Evolutionary conservation across 2,797 vertebrate species (phyloP), one percentile per base, ranked within the genome.

Genomic region (Eupleurogrammus muticus): DNA sequence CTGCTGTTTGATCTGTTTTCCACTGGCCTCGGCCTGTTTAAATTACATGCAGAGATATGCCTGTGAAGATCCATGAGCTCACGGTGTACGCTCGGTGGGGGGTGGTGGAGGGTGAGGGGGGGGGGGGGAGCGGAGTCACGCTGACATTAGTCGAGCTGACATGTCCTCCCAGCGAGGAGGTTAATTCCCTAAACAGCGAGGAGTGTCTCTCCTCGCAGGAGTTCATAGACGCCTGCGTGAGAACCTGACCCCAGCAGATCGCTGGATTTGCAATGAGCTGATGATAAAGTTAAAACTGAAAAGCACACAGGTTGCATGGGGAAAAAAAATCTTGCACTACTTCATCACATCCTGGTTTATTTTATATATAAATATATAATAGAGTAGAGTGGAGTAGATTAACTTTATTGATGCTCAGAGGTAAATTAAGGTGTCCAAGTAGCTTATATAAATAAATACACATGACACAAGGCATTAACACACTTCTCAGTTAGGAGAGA

Each of bases 171-270:
- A 82, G 85, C 80, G 16, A 72, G 76, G 85, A 90, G 85, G 89
- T 87, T 88, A 87, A 90, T 91, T 91, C 90, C 86, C 88, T 89
- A 87, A 92, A 90, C 83, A 73, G 77, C 75, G 72, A 83, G 83
- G 66, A 83, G 85, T 35, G 61, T 77, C 66, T 82, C 69, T 52
- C 57, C 69, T 88, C 83, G 2, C 59, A 13, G 19, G 57, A 74
- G 85, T 84, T 85, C 80, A 73, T 70, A 32, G 78, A 1, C 40
- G 79, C 67, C 64, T 58, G 70, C 65, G 79, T 77, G 70, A 70
- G 63, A 81, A 54, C 80, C 61, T 53, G 40, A 73, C 83, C 80
- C 60, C 5, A 34, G 40, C n/a, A 67, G 72, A 57, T 53, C 54
- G 54, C 9, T 53, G 44, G 75, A 4, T 74, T 79, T 48, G 52